These are phyloP conservation scores for Neogale vison DNA, from an alignment of 2,113 vertebrate genomes.

Conservation along the genomic window DNA sequence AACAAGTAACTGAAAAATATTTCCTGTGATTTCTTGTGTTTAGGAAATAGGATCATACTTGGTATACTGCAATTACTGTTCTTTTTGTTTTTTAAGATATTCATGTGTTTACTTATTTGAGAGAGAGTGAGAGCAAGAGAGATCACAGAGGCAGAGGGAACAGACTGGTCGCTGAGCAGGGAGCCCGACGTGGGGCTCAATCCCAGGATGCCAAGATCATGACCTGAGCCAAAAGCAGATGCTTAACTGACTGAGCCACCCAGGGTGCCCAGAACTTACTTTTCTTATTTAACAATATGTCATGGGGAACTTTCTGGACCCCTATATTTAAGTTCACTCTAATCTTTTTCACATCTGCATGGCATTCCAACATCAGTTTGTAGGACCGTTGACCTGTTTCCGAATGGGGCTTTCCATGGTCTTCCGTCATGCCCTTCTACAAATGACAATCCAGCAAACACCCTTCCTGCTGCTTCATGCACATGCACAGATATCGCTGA, in stretches of 20 bases:
- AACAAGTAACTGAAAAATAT: not conserved
- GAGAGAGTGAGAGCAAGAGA: no score
- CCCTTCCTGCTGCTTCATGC: not conserved
- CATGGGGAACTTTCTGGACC: not conserved
- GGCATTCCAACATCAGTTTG: not conserved
- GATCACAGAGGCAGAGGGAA: no score
- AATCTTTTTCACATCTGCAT: not conserved
- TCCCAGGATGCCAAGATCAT: no score
- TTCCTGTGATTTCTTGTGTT: not conserved
- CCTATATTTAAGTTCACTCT: not conserved
- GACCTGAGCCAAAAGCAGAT: no score
- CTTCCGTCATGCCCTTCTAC: not conserved
- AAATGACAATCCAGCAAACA: not conserved
- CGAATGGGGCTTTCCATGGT: not conserved
- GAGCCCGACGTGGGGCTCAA: no score
- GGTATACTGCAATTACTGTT: not conserved
- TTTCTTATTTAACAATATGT: not conserved
- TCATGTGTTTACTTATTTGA: no score
- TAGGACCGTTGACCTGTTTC: not conserved
- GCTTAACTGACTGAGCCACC: no score
- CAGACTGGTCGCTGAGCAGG: no score
- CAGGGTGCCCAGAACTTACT: not conserved
- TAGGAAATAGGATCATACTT: not conserved
- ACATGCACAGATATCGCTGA: accelerated
- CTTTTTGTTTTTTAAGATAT: not conserved